Evolutionary conservation across 1,140 invertebrate species (phyloP).

Genomic region (Heliconius eleuchia): DNA sequence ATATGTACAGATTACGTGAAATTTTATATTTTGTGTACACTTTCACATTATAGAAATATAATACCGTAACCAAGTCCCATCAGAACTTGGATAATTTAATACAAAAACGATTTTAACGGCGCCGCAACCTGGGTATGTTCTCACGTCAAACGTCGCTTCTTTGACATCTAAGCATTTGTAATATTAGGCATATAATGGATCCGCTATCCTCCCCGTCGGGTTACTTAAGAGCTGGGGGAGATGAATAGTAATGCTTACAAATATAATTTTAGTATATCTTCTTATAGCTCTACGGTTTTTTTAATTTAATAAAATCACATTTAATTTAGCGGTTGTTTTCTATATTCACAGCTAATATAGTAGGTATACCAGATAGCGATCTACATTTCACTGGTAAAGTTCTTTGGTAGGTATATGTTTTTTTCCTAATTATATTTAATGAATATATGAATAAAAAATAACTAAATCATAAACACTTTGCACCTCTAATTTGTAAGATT

Average conservation of each 20-base stretch:
- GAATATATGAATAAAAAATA: background rate
- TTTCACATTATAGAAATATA: background rate
- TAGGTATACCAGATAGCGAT: background rate
- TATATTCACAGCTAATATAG: background rate
- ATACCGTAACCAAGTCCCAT: background rate
- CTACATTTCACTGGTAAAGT: too few species aligned
- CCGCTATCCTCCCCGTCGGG: slow-evolving; percentile 51
- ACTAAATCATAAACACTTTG: background rate
- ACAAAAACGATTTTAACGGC: slow-evolving; percentile 42
- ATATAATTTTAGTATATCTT: background rate
- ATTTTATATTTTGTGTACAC: background rate
- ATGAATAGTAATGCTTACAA: background rate
- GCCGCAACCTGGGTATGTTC: slow-evolving; percentile 64
- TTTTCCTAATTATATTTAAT: too few species aligned
- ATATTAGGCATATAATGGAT: slow-evolving; percentile 67
- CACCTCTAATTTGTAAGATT: too few species aligned
- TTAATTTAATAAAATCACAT: background rate
- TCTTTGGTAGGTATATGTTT: too few species aligned
- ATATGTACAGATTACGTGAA: too few species aligned
- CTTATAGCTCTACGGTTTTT: background rate
- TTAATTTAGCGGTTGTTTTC: background rate
- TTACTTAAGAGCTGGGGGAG: slow-evolving; percentile 50
- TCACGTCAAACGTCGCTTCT: slow-evolving; percentile 66
- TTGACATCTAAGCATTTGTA: slow-evolving; percentile 75
- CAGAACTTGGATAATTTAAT: slow-evolving; percentile 5